Base-by-base conservation (phyloP, 1,140 invertebrate species). In the Tetramorium alpestre region DNA sequence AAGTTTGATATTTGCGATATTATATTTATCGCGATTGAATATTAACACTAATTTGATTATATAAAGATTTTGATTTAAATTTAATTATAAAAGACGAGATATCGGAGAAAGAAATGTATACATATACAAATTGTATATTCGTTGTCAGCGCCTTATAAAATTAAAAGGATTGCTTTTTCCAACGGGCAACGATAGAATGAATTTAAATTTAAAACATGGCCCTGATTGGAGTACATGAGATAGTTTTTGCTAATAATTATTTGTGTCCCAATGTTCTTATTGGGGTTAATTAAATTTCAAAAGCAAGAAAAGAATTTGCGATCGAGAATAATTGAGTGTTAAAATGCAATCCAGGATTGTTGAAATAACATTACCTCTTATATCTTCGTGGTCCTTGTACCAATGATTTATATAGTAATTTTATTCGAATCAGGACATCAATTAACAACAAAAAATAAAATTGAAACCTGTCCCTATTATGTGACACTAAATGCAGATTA, bases 221-320 rank as follows among this genome's bases (percentile, higher is more conserved):
- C 3, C 33, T 33, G 33, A 33, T 33, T 33, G 33, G 33, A 33
- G 33, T 33, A 4, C 3, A 33, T 33, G 18, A 51, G 11, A 84
- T 65, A 72, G 77, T 28, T 33, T 41, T 38, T 47, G 41, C 54
- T 72, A 64, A 77, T 72, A 76, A 58, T 76, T 22, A 1, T 67
- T 41, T 3, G 58, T 13, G 1, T 28, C 11, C 41, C 60, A 80
- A 44, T 3, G 18, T 60, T 33, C 73, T 84, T 49, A 11, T 47
- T 41, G n/a, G 16, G 62, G 49, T 81, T 89, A 82, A 86, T 89
- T 69, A 88, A 89, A 88, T n/a, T 80, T n/a, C 13, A 64, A 70
- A 28, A 86, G 80, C 49, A 54, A 33, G 13, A 64, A 70, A 73
- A 88, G 62, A 85, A 86, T 72, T 58, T 62, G 51, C n/a, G n/a